phyloP scores from a whole-genome alignment of 1,140 invertebrate species.

The Trachymyrmex septentrionalis region DNA sequence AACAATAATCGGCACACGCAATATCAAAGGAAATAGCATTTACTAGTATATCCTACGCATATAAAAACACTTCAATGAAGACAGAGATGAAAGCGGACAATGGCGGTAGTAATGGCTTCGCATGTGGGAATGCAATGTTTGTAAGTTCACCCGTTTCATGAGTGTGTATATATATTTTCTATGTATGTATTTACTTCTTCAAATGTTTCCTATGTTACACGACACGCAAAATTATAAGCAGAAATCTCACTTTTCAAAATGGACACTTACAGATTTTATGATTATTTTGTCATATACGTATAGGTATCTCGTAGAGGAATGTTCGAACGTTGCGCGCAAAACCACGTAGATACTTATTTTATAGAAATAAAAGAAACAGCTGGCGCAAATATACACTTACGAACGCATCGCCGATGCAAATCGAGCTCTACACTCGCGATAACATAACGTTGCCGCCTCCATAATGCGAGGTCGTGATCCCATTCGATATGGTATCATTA shows the following conservation, averaged over 20 bases:
- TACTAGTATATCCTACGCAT: neutral
- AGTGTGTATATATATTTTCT: too few species aligned
- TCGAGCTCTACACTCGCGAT: slow-evolving; percentile 34
- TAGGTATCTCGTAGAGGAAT: neutral
- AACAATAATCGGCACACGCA: slow-evolving; percentile 21
- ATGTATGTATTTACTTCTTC: too few species aligned
- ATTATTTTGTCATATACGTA: neutral
- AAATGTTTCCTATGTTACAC: too few species aligned
- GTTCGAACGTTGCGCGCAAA: neutral
- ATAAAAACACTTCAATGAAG: neutral
- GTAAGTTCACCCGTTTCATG: neutral
- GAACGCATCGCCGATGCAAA: slow-evolving; percentile 18
- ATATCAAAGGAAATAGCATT: neutral
- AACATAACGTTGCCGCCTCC: neutral
- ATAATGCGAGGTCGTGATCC: slow-evolving; percentile 38
- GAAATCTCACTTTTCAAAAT: too few species aligned
- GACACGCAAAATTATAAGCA: too few species aligned
- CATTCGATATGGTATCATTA: slow-evolving; percentile 29
- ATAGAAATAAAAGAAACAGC: neutral
- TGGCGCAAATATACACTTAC: neutral
- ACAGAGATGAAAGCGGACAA: neutral
- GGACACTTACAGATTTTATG: neutral
- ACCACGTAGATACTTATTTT: slow-evolving; percentile 5
- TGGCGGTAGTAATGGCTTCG: neutral
- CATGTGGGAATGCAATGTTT: neutral